Evolutionary conservation across 1,140 invertebrate species (phyloP).

Genomic region (Drosophila melanogaster): DNA sequence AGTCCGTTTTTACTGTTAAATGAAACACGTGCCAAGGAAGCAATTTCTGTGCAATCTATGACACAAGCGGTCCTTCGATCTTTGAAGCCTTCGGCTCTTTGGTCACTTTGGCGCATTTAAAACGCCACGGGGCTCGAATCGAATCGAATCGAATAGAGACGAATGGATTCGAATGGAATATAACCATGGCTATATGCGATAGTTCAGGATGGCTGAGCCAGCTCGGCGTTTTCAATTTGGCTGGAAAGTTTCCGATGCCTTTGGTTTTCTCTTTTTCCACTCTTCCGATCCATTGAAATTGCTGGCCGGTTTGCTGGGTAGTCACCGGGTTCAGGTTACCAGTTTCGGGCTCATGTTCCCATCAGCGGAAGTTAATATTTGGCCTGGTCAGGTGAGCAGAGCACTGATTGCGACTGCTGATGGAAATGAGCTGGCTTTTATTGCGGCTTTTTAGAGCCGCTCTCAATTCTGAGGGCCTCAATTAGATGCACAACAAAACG

Average conservation of each 20-base stretch:
- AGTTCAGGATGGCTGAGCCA: constrained; percentile 14
- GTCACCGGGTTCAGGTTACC: constrained; percentile 7
- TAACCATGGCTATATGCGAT: constrained; percentile 19
- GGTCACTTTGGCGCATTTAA: constrained; percentile 65
- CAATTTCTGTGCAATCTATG: constrained; percentile 78
- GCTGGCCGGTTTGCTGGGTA: constrained; percentile 21
- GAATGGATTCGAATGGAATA: constrained; percentile 8
- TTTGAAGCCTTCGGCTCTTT: constrained; percentile 48
- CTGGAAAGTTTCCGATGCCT: constrained; percentile 55
- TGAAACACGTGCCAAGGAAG: constrained; percentile 81
- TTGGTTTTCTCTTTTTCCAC: constrained; percentile 25
- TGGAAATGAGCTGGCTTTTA: constrained; percentile 39
- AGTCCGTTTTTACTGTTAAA: constrained; percentile 73
- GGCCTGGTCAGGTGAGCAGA: constrained; percentile 31
- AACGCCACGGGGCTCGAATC: constrained; percentile 51
- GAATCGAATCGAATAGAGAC: constrained; percentile 18
- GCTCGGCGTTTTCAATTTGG: constrained; percentile 67
- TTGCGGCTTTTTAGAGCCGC: constrained; percentile 23
- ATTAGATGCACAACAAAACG: constrained; percentile 35
- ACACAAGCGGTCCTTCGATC: constrained; percentile 43
- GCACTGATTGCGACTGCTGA: constrained; percentile 41
- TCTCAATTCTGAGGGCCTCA: constrained; percentile 18
- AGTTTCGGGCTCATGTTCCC: constrained; percentile 13
- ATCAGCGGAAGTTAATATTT: constrained; percentile 60
- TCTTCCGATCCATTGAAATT: constrained; percentile 14